phyloP scores from a whole-genome alignment of 2,113 vertebrate species.

The Lonchura striata region DNA sequence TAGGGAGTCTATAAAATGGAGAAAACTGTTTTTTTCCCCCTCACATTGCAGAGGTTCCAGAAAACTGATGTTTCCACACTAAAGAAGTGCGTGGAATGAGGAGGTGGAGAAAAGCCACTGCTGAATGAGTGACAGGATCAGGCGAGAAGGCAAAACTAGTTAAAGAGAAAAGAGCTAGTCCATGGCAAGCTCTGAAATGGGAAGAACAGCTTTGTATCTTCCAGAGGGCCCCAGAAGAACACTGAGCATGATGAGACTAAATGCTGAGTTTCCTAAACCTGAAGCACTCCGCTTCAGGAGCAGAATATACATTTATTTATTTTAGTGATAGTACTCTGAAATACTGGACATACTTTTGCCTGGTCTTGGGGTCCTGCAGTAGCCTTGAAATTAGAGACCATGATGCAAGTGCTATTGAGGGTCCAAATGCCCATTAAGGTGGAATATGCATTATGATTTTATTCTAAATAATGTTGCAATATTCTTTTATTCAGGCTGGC shows the following conservation, averaged over 20 bases:
- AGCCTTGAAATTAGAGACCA: not conserved
- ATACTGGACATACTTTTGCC: not conserved
- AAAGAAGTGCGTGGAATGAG: not conserved
- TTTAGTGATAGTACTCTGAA: not conserved
- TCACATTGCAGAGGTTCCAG: not conserved
- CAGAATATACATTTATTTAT: not conserved
- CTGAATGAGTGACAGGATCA: not conserved
- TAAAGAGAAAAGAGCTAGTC: not conserved
- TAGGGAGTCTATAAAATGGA: not conserved
- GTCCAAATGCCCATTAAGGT: not conserved
- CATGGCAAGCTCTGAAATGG: not conserved
- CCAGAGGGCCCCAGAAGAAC: not conserved
- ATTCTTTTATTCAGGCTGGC: not conserved
- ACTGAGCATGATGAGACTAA: not conserved
- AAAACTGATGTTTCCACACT: not conserved
- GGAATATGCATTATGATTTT: not conserved
- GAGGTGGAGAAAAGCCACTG: not conserved
- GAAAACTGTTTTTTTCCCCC: fast-evolving
- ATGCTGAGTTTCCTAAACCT: not conserved
- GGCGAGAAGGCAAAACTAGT: not conserved
- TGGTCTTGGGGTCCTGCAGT: not conserved
- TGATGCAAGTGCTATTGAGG: not conserved
- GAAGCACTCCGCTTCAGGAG: not conserved
- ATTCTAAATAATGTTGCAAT: not conserved
- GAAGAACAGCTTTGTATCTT: not conserved